Evolutionary conservation across 1,140 invertebrate species (phyloP), one percentile per base, ranked within the genome.

Genomic region (Anagrus nilaparvatae): DNA sequence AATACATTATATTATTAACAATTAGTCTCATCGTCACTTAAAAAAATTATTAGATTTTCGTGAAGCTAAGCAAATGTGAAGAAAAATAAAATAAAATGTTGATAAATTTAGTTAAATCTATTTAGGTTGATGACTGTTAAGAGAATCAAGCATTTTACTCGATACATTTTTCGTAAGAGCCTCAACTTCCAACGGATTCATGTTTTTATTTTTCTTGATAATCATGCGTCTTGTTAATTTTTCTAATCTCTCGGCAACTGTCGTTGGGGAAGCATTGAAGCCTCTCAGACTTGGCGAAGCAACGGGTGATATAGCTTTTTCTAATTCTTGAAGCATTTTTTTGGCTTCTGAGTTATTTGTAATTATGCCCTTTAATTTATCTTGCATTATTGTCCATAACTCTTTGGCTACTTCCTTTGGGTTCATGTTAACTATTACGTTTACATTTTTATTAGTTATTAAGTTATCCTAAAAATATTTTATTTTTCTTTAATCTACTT

Each of bases 381-480:
- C 10, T n/a, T 51, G 46, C 7, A 58, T 52, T 8, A 58, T 30
- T 10, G 44, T 52, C 54, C 52, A 55, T n/a, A 58, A 33, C 29
- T 56, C 52, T 10, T 42, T 20, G 7, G 54, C 54, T 3, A 58
- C 32, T 3, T 49, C 46, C 20, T 49, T 42, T 2, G 53, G 38
- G 21, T 58, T 43, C 4, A 56, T 27, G 10, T 54, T 55, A 9
- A 58, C 48, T 9, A 55, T 38, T 13, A 58, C 36, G 10, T 58
- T 58, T 5, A 54, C 44, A 17, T 56, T 56, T 34, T 56, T 56
- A 21, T 58, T 58, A n/a, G n/a, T n/a, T n/a, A n/a, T n/a, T n/a
- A n/a, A n/a, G n/a, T n/a, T n/a, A n/a, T n/a, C n/a, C n/a, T n/a
- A n/a, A n/a, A n/a, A n/a, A n/a, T n/a, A n/a, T n/a, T n/a, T n/a